phyloP scores from a whole-genome alignment of 1,140 invertebrate species.

The Philaenus spumarius region DNA sequence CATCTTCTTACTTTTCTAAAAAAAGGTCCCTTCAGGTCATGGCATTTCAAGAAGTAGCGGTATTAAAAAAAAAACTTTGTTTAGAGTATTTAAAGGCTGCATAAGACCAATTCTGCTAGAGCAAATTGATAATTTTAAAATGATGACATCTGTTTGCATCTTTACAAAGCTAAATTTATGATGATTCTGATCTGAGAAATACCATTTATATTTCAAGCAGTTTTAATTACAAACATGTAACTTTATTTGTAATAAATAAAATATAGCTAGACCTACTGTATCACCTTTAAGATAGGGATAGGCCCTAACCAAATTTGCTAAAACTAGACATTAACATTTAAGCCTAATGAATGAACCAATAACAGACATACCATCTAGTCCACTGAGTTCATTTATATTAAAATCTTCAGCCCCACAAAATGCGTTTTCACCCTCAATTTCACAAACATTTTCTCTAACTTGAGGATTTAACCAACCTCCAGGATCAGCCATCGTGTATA shows the following conservation, averaged over 20 bases:
- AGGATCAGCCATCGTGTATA: background rate
- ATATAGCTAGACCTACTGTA: too few relatives aligned
- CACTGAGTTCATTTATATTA: slow-evolving; percentile 20
- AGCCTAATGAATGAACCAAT: background rate
- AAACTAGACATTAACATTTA: background rate
- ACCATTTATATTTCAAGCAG: background rate
- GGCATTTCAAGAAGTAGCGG: too few relatives aligned
- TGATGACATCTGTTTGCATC: too few relatives aligned
- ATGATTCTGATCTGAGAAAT: background rate
- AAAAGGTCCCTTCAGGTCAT: too few relatives aligned
- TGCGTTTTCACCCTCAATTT: slow-evolving; percentile 9
- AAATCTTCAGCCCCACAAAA: slow-evolving; percentile 14
- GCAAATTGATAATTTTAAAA: too few relatives aligned
- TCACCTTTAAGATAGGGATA: background rate
- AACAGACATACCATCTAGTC: slow-evolving; percentile 22
- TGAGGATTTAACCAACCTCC: slow-evolving; percentile 6
- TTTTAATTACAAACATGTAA: background rate
- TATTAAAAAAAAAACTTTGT: too few relatives aligned
- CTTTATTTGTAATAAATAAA: background rate
- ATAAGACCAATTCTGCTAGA: too few relatives aligned
- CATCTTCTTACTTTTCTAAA: too few relatives aligned
- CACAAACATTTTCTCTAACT: slow-evolving; percentile 1
- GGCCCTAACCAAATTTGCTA: background rate
- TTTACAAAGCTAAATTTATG: too few relatives aligned
- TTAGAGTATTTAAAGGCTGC: too few relatives aligned